Evolutionary conservation across 2,797 vertebrate species (phyloP).

Genomic region (Sebastes steindachneri): DNA sequence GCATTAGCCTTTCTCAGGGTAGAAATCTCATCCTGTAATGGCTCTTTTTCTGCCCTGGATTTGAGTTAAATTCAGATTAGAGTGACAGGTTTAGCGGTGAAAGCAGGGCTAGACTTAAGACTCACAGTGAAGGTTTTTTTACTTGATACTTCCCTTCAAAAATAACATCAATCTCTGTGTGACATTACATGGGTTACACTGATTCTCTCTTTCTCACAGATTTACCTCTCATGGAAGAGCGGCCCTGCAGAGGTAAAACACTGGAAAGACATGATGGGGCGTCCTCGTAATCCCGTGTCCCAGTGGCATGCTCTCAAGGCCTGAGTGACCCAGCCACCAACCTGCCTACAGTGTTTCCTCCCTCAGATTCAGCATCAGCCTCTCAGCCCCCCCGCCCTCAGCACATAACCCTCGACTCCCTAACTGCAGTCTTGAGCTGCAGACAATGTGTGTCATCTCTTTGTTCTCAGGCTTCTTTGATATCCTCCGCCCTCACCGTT

Average conservation of each 20-base stretch:
- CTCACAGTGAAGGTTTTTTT: background rate
- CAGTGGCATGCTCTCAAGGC: constrained; percentile 99
- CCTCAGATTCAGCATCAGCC: constrained; percentile 55
- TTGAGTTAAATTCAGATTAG: constrained; percentile 35
- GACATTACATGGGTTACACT: constrained; percentile 1
- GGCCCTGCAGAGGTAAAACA: constrained; percentile 97
- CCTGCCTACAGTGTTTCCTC: constrained; percentile 53
- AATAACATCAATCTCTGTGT: constrained; percentile 37
- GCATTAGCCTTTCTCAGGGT: constrained; percentile 25
- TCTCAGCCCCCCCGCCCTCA: constrained; percentile 29
- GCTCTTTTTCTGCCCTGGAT: constrained; percentile 33
- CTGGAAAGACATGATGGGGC: constrained; percentile 99
- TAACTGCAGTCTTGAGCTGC: constrained; percentile 41
- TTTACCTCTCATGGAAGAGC: constrained; percentile 99
- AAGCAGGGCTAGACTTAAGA: constrained; percentile 5
- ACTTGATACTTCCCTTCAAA: constrained; percentile 7
- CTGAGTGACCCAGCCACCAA: constrained; percentile 79
- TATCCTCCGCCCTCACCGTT: constrained; percentile 61
- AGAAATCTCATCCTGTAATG: constrained; percentile 34
- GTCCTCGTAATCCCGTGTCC: constrained; percentile 93
- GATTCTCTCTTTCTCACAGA: constrained; percentile 78
- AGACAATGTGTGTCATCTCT: constrained; percentile 69
- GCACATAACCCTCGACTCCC: constrained; percentile 40
- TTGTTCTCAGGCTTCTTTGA: constrained; percentile 81
- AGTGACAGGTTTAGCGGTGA: constrained; percentile 36